A percentile compares a stretch with the other conserved stretches of the same genome.
These are phyloP conservation scores for Vulpes vulpes DNA, from an alignment of 2,113 vertebrate species.

Conservation along the genomic window DNA sequence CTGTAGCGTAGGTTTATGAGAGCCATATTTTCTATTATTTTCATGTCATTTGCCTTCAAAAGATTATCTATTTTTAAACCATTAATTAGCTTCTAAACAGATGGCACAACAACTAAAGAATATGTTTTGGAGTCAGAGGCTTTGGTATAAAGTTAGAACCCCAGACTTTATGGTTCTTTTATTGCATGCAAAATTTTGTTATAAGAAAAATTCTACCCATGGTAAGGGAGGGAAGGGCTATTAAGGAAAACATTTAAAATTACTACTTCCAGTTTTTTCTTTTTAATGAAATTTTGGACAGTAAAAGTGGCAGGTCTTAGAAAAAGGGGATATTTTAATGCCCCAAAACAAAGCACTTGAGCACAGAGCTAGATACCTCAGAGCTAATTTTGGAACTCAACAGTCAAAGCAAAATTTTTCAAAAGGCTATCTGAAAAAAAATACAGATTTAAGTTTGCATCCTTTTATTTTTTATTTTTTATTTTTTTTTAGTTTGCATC, in stretches of 20 bases:
- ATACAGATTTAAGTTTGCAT: slow-evolving; percentile 60
- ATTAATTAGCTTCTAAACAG: slow-evolving; percentile 76
- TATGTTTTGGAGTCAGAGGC: slow-evolving; percentile 41
- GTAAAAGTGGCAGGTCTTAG: slow-evolving; percentile 50
- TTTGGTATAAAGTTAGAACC: slow-evolving; percentile 54
- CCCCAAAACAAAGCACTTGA: slow-evolving; percentile 47
- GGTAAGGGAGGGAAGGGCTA: neutral
- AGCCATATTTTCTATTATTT: slow-evolving; percentile 64
- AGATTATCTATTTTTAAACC: slow-evolving; percentile 80
- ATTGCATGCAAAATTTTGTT: slow-evolving; percentile 58
- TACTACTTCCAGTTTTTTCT: neutral
- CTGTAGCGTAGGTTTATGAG: slow-evolving; percentile 35
- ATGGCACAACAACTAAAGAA: slow-evolving; percentile 63
- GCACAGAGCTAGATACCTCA: slow-evolving; percentile 39
- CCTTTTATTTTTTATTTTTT: slow-evolving; percentile 23
- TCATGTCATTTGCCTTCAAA: slow-evolving; percentile 68
- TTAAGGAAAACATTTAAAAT: slow-evolving; percentile 68
- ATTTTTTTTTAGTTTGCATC: slow-evolving; percentile 35
- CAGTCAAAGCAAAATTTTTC: slow-evolving; percentile 69
- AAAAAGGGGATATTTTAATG: neutral
- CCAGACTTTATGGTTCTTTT: slow-evolving; percentile 43
- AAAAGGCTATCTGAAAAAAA: slow-evolving; percentile 55
- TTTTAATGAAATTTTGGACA: slow-evolving; percentile 54
- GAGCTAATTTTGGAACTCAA: slow-evolving; percentile 72
- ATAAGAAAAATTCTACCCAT: slow-evolving; percentile 52